Evolutionary conservation across 2,888 invertebrate genomes (phyloP), one percentile per base, ranked within the genome.

Genomic region (Allacma fusca): DNA sequence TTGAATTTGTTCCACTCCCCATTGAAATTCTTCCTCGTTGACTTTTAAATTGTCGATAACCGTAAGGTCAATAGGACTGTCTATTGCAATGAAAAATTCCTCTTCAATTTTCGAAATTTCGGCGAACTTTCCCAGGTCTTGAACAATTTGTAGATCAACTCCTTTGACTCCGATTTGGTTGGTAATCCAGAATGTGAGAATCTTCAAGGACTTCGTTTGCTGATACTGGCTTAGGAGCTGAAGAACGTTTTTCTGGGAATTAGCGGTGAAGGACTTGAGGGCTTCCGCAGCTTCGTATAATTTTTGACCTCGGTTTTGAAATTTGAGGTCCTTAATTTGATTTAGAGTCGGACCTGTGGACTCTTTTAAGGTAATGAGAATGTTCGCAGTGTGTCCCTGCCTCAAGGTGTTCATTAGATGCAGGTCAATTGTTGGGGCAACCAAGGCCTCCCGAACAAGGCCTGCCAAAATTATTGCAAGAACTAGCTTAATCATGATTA

Each of bases 21-120:
- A 74, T 21, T 62, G 74, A 40, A 64, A n/a, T 21, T 74, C 74
- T 28, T 40, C 64, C 13, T 74, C 74, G 23, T 34, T 40, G 13
- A 24, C 7, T 7, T 34, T 12, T 1, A 16, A 5, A 24, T 34
- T 24, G 5, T 64, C 34, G 40, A n/a, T 4, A 4, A 29, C 34
- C 13, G 13, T 4, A 9, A 72, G n/a, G 23, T 40, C 43, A 12
- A 21, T 23, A 2, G 64, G 64, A 5, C 1, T 13, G 64, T 64
- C 74, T 1, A 74, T 7, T 1, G 1, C 23, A 1, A 74, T 2
- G 9, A 64, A 28, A 2, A 1, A 7, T 64, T 74, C 74, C 28
- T 62, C 21, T 12, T 34, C 40, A 64, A 74, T 57, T n/a, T 2
- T 23, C 16, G 12, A 13, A 40, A 74, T 28, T 62, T 62, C 62